Evolutionary conservation across 2,113 vertebrate species (phyloP), one percentile per base, ranked within the genome.

Genomic region (Hassar affinis): DNA sequence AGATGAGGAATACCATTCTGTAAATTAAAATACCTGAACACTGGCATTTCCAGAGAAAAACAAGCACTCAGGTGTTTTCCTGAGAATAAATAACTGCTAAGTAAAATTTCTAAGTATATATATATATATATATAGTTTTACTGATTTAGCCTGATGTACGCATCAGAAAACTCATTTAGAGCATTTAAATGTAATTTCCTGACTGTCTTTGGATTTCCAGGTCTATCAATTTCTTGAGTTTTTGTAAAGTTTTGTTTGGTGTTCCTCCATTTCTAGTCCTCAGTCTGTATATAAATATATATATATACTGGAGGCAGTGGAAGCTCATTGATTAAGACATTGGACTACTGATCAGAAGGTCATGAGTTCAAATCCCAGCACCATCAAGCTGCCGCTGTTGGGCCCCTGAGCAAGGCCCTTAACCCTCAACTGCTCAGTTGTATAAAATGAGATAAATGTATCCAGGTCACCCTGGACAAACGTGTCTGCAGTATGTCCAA

Each of bases 161-260:
- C 15, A 35, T 52, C 47, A 75, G 72, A 8, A 51, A 6, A 42
- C 2, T 42, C 38, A 42, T 42, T 42, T 42, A 42, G 38, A 80
- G 22, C 27, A 52, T 80, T 64, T 68, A 51, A 51, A 22, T 56
- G 22, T 56, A 42, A 71, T 71, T 81, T 71, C 49, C 15, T 64
- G 57, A 47, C 27, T 62, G 18, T 38, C 33, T 68, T 38, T 68
- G 33, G 35, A 68, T 68, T 38, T 22, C 64, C 64, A 68, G 18
- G 64, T 38, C 8, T 47, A 14, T 45, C 11, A 71, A 1, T 64
- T 52, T 52, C 57, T 25, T 85, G 33, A 52, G 30, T 20, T 51
- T 35, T 56, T 22, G 38, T 30, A 61, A 61, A 54, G 22, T 22
- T 3, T 72, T 71, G 25, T 17, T 72, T 49, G 45, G 68, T 2